A percentile compares a stretch with the other conserved stretches of the same genome.
Conservation (phyloP, 2,888 invertebrate species). For the Sminthurides aquaticus region DNA sequence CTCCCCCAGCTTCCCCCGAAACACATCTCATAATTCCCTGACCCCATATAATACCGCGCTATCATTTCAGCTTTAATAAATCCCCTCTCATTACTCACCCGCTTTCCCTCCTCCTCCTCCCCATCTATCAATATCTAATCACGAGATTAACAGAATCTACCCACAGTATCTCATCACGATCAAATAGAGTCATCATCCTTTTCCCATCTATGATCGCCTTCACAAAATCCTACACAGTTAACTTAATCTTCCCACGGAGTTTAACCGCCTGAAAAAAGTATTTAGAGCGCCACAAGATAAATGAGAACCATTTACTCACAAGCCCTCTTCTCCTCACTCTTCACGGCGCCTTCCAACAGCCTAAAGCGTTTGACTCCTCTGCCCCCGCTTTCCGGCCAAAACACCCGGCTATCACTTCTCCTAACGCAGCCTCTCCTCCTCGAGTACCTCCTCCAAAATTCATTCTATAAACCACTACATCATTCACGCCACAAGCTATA, state of each 20-base stretch:
- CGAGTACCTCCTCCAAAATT: not conserved
- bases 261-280: not conserved
- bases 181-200: not conserved
- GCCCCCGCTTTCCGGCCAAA: constrained; percentile 1
- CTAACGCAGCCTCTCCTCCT: not conserved
- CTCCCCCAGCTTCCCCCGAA: too few relatives aligned
- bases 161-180: not conserved
- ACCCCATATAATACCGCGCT: too few relatives aligned
- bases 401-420: not conserved
- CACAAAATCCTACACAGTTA: not conserved
- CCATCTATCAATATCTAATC: not conserved
- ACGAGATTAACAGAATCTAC: not conserved
- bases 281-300: not conserved
- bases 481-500: not conserved
- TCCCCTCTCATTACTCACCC: not conserved
- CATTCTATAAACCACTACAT: not conserved
- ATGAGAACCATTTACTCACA: not conserved
- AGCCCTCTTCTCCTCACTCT: not conserved
- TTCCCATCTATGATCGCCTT: not conserved
- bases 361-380: not conserved
- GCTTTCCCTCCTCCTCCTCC: not conserved
- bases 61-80: not conserved
- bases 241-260: not conserved
- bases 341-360: constrained; percentile 3
- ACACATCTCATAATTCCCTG: too few relatives aligned